Evolutionary conservation across 2,888 invertebrate species (phyloP).

Genomic region (Lutraria lutraria): DNA sequence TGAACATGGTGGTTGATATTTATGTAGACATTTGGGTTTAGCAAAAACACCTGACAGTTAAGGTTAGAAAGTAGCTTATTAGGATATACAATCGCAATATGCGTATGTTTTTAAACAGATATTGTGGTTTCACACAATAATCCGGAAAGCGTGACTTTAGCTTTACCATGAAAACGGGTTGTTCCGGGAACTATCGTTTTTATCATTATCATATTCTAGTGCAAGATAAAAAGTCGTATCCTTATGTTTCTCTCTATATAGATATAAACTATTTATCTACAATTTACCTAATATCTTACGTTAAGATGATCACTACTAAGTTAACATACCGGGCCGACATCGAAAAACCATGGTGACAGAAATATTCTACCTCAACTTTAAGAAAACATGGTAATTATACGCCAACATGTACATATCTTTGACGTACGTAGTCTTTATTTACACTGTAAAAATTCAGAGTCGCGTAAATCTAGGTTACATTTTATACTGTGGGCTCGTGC

Average conservation of each 20-base stretch:
- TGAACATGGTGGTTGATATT: too few species aligned
- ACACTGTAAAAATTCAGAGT: background rate
- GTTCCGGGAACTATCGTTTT: background rate
- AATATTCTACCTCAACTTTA: background rate
- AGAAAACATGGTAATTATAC: background rate
- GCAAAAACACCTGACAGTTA: too few species aligned
- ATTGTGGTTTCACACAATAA: background rate
- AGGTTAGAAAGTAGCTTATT: too few species aligned
- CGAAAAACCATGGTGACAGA: background rate
- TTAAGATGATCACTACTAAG: background rate
- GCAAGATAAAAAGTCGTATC: background rate
- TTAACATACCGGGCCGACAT: background rate
- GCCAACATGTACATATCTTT: background rate
- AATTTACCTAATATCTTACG: background rate
- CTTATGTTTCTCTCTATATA: background rate
- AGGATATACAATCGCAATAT: too few species aligned
- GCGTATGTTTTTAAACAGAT: too few species aligned
- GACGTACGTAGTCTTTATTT: background rate
- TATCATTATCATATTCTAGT: background rate
- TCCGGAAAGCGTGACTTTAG: background rate
- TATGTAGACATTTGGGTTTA: too few species aligned
- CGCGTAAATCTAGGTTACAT: background rate
- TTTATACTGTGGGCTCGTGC: background rate
- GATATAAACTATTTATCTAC: slow-evolving; percentile 7
- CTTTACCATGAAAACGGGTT: background rate